Percentiles rank a stretch among this genome's conserved stretches.
Evolutionary conservation across 2,113 vertebrate genomes (phyloP).

Genomic region (Melanerpes formicivorus): DNA sequence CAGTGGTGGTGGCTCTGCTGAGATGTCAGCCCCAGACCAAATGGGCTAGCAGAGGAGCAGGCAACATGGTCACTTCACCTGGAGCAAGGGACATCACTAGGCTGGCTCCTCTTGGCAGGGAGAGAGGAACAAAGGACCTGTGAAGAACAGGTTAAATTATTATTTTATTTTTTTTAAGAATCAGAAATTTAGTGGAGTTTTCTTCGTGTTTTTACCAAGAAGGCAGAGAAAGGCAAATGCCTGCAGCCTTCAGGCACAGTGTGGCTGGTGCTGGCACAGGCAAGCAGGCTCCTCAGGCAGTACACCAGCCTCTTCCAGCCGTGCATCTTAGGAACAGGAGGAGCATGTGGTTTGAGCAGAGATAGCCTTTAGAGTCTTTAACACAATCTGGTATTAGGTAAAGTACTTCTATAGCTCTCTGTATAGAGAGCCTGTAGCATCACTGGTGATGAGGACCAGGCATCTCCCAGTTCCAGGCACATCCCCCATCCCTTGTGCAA

Average conservation of each 20-base stretch:
- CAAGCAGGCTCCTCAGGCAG: too few relatives aligned
- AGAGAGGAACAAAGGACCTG: background rate
- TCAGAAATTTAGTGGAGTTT: background rate
- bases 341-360: too few relatives aligned
- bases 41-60: too few relatives aligned
- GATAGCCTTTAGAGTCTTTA: background rate
- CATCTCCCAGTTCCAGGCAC: background rate
- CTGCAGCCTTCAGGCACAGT: accelerated
- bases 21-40: too few relatives aligned
- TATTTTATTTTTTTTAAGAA: background rate
- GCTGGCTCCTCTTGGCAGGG: accelerated
- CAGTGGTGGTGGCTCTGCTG: background rate
- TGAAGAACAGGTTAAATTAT: background rate
- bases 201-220: background rate
- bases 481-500: background rate
- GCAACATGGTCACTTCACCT: background rate
- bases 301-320: background rate
- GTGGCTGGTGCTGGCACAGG: background rate
- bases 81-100: background rate
- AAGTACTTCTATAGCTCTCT: background rate
- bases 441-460: background rate
- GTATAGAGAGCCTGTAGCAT: background rate
- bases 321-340: background rate
- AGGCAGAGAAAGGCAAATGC: background rate
- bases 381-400: too few relatives aligned